Conservation (phyloP, 2,888 invertebrate species). For the Plagodis pulveraria region DNA sequence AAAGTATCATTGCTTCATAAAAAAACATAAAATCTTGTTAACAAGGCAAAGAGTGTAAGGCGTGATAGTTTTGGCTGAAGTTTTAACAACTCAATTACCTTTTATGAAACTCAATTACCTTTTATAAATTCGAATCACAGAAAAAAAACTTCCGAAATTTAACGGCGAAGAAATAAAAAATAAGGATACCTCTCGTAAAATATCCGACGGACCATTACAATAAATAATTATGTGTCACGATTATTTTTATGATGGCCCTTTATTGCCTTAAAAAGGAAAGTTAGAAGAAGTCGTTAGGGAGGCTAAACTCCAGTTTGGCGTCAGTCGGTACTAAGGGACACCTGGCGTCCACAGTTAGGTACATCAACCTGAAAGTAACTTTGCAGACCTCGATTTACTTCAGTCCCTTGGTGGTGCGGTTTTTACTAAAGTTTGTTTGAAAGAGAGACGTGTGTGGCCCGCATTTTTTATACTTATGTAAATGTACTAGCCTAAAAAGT, state of each 20-base stretch:
- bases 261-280: constrained; percentile 37
- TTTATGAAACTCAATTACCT: no score
- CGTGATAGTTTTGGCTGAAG: no score
- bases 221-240: constrained; percentile 43
- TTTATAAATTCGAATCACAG: no score
- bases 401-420: constrained; percentile 16
- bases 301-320: constrained; percentile 20
- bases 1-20: no score
- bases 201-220: constrained; percentile 34
- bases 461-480: constrained; percentile 16
- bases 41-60: no score
- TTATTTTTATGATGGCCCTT: constrained; percentile 38
- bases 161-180: constrained; percentile 35
- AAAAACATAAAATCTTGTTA: no score
- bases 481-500: constrained; percentile 11
- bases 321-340: constrained; percentile 25
- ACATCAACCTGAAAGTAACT: constrained; percentile 21
- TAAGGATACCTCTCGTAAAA: constrained; percentile 36
- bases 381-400: constrained; percentile 26
- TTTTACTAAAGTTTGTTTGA: constrained; percentile 22
- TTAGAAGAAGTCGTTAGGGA: constrained; percentile 32
- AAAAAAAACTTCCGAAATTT: constrained; percentile 21
- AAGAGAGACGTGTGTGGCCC: constrained; percentile 18
- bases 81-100: no score
- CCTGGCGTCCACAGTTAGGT: constrained; percentile 32